A percentile compares a stretch with the other conserved stretches of the same genome.
Conservation (phyloP, 2,888 invertebrate genomes). For the Eupithecia centaureata region DNA sequence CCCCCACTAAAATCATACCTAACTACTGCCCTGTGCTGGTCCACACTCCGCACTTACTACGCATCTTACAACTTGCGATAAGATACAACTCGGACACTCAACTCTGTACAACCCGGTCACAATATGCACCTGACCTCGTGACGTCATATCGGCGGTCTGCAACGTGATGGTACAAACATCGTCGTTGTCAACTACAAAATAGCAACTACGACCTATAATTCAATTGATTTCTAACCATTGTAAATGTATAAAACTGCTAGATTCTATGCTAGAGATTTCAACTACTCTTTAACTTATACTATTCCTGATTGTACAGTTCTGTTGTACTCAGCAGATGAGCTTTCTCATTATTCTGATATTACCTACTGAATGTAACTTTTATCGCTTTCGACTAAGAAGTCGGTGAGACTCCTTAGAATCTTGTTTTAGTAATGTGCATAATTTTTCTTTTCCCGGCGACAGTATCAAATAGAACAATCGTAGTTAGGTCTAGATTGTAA, state of each 20-base stretch:
- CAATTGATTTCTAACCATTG: neutral
- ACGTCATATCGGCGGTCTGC: too few relatives aligned
- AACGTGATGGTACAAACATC: too few relatives aligned
- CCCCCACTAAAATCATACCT: too few relatives aligned
- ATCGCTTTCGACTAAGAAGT: neutral
- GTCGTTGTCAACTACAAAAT: neutral
- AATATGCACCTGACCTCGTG: too few relatives aligned
- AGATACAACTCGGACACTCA: neutral
- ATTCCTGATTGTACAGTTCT: neutral
- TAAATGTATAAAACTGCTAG: constrained; percentile 15
- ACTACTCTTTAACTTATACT: neutral
- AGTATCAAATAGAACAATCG: constrained; percentile 25
- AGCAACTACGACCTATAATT: neutral
- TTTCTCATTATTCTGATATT: neutral
- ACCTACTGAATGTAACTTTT: neutral
- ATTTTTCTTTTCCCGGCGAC: neutral
- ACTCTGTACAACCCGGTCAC: too few relatives aligned
- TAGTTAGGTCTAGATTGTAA: constrained; percentile 23
- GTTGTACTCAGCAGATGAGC: neutral
- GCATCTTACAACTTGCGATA: neutral
- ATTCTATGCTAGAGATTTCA: too few relatives aligned
- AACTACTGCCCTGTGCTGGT: too few relatives aligned
- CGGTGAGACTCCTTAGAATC: neutral
- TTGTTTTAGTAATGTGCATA: neutral
- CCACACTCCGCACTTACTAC: constrained; percentile 73